A percentile compares a stretch with the other conserved stretches of the same genome.
Evolutionary conservation across 2,797 vertebrate genomes (phyloP).

Genomic region (Sciurus vulgaris): DNA sequence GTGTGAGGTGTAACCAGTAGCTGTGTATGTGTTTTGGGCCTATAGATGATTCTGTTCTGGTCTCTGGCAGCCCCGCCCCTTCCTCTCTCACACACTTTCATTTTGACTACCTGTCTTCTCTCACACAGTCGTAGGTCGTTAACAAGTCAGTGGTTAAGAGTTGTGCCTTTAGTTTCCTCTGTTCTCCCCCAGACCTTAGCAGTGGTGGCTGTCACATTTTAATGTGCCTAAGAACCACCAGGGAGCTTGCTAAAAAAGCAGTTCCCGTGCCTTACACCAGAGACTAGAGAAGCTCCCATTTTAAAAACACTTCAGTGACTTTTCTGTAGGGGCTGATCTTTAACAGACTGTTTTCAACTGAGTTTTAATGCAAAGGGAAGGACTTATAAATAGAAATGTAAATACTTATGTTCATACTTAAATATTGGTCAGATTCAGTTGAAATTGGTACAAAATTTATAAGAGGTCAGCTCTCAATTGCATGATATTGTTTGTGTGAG

Average conservation of each 20-base stretch:
- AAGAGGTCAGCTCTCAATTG: not conserved
- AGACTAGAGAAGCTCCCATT: not conserved
- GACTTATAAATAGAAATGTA: not conserved
- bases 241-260: not conserved
- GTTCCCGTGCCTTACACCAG: not conserved
- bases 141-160: not conserved
- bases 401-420: not conserved
- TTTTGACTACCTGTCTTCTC: not conserved
- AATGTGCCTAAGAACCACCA: not conserved
- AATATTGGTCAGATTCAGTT: not conserved
- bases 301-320: not conserved
- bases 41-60: not conserved
- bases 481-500: not conserved
- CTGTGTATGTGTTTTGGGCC: too few species aligned
- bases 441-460: not conserved
- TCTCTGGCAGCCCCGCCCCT: not conserved
- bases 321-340: not conserved
- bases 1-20: not conserved
- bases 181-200: not conserved
- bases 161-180: not conserved
- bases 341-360: not conserved
- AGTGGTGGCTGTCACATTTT: not conserved
- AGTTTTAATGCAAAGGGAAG: not conserved
- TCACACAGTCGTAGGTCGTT: not conserved
- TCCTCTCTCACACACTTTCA: not conserved